Evolutionary conservation across 2,113 vertebrate genomes (phyloP), one percentile per base, ranked within the genome.

Genomic region (Axis porcinus): DNA sequence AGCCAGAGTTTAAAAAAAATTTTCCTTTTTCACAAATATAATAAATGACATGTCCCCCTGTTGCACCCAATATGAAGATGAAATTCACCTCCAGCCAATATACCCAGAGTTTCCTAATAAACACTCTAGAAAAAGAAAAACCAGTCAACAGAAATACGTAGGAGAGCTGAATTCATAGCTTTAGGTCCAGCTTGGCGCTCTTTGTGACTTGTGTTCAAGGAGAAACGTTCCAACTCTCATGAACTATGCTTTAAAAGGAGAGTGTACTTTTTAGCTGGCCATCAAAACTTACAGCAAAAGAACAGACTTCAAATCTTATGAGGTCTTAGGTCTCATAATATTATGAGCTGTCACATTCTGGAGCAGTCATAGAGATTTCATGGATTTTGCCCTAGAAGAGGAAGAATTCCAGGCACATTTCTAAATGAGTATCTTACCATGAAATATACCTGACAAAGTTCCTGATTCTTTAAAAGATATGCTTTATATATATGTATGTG

Each of bases 401-500:
- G 28, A 86, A 62, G 45, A 95, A 92, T 89, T 62, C 52, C 40
- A 43, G 79, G 79, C 84, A 70, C 21, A 1, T 58, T 89, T 79
- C 79, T 84, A 64, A 89, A 86, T 83, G 10, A 70, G 67, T 13
- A 47, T 87, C 94, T 87, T 16, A 74, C 67, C 19, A 1, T 16
- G 86, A 43, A 45, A 52, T 89, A 64, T 89, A 95, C 92, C 94
- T 98, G 95, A 85, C 62, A 12, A 43, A n/a, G 25, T 93, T 76
- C 28, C 74, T 6, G 23, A 83, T 91, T 79, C n/a, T 93, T 76
- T 94, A 89, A 96, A 95, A 89, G 90, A 96, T n/a, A 58, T 58
- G 30, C 50, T 78, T 60, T 9, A 43, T 43, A 74, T 74, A 25
- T 74, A 40, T 12, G 12, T n/a, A 2, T 36, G 2, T 21, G 1